Evolutionary conservation across 1,140 invertebrate genomes (phyloP).

Genomic region (Drosophila punjabiensis): DNA sequence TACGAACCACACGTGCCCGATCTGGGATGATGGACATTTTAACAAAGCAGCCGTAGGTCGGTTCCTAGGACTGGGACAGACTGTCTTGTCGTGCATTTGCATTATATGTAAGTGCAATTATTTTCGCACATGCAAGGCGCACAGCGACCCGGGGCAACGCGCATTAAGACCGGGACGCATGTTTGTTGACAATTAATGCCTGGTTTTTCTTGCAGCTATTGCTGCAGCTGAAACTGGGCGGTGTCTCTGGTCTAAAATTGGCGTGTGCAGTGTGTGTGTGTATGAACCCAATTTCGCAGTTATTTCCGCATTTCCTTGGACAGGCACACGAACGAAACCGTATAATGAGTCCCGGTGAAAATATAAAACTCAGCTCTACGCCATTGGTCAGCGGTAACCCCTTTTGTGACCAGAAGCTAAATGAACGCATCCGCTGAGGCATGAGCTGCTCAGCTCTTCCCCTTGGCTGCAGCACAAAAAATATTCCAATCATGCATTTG

Average conservation of each 20-base stretch:
- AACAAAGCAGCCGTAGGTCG: slow-evolving; percentile 9
- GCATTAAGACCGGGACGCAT: slow-evolving; percentile 41
- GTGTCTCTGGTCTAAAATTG: slow-evolving; percentile 63
- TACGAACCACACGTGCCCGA: slow-evolving; percentile 32
- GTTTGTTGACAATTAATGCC: slow-evolving; percentile 78
- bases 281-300: slow-evolving; percentile 55
- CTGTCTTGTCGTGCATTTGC: slow-evolving; percentile 39
- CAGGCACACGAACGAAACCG: slow-evolving; percentile 12
- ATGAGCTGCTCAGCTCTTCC: slow-evolving; percentile 16
- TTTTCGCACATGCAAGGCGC: slow-evolving; percentile 68
- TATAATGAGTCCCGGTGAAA: slow-evolving; percentile 14
- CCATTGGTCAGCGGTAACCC: slow-evolving; percentile 22
- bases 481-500: slow-evolving; percentile 48
- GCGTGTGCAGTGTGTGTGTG: slow-evolving; percentile 12
- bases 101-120: slow-evolving; percentile 66
- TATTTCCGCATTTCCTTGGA: slow-evolving; percentile 67
- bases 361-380: slow-evolving; percentile 5
- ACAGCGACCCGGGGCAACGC: slow-evolving; percentile 13
- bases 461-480: slow-evolving; percentile 15
- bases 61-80: slow-evolving; percentile 1
- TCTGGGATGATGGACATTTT: slow-evolving; percentile 45
- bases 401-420: slow-evolving; percentile 31
- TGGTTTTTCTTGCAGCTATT: slow-evolving; percentile 32
- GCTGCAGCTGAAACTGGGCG: slow-evolving; percentile 30
- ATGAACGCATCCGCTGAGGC: slow-evolving; percentile 50